Conservation (phyloP, 2,888 invertebrate genomes). For the Ophion ellenae region DNA sequence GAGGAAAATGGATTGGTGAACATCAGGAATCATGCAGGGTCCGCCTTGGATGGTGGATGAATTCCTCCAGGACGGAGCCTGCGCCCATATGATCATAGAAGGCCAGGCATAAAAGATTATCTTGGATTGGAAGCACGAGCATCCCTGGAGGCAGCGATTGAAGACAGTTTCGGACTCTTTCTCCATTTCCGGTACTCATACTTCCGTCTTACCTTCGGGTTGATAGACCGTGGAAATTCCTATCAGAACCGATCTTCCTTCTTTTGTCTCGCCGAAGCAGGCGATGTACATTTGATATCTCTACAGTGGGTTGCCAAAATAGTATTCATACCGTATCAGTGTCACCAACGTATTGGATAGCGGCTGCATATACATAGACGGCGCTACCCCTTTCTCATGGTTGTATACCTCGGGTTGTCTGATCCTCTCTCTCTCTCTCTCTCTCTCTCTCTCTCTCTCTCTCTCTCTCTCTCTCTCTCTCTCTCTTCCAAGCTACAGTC, state of each 20-base stretch:
- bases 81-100: too few relatives aligned
- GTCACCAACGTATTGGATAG: constrained; percentile 56
- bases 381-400: constrained; percentile 25
- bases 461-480: constrained; percentile 13
- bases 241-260: not conserved
- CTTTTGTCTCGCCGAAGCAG: not conserved
- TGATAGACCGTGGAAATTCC: too few relatives aligned
- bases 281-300: not conserved
- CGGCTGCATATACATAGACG: not conserved
- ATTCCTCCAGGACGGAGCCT: not conserved
- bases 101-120: too few relatives aligned
- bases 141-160: too few relatives aligned
- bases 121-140: too few relatives aligned
- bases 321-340: constrained; percentile 65
- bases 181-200: too few relatives aligned
- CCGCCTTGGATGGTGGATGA: not conserved
- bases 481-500: not conserved
- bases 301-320: not conserved
- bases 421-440: constrained; percentile 21
- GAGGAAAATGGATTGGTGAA: constrained; percentile 3
- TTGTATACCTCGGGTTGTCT: constrained; percentile 18
- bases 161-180: too few relatives aligned
- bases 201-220: too few relatives aligned
- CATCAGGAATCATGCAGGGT: not conserved
- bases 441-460: constrained; percentile 18